Evolutionary conservation across 2,113 vertebrate genomes (phyloP).

Genomic region (Caloenas nicobarica): DNA sequence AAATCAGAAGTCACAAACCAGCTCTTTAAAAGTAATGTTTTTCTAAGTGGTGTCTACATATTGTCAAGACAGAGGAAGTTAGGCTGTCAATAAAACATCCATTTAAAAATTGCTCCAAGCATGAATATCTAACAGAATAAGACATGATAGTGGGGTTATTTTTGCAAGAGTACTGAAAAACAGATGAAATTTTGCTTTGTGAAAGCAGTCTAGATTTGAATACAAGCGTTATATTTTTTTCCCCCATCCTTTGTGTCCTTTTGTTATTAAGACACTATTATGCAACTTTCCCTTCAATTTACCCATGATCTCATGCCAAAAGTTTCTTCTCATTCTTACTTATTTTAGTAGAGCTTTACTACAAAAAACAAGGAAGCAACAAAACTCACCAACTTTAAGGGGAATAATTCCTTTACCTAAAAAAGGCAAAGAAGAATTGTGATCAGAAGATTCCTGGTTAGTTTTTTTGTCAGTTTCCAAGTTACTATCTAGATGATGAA

Average conservation of each 20-base stretch:
- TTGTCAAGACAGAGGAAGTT: not conserved
- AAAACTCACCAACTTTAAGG: not conserved
- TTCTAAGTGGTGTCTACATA: not conserved
- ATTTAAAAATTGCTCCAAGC: slow-evolving; percentile 19
- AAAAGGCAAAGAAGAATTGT: not conserved
- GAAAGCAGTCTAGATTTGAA: slow-evolving; percentile 8
- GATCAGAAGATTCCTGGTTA: not conserved
- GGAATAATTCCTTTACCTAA: not conserved
- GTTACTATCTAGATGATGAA: not conserved
- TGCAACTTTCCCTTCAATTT: not conserved
- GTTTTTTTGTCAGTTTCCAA: not conserved
- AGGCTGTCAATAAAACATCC: not conserved
- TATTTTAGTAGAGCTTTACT: not conserved
- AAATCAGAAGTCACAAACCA: not conserved
- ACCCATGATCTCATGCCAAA: not conserved
- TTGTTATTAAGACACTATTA: not conserved
- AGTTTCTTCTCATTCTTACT: not conserved
- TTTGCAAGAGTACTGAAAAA: slow-evolving; percentile 14
- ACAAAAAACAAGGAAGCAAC: not conserved
- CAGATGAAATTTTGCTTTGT: not conserved
- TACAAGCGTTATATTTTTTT: not conserved
- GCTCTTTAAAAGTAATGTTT: not conserved
- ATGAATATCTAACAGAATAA: slow-evolving; percentile 25
- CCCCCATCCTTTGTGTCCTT: not conserved
- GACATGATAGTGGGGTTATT: slow-evolving; percentile 1